Evolutionary conservation across 1,140 invertebrate species (phyloP), one percentile per base, ranked within the genome.

Genomic region (Diorhabda sublineata): DNA sequence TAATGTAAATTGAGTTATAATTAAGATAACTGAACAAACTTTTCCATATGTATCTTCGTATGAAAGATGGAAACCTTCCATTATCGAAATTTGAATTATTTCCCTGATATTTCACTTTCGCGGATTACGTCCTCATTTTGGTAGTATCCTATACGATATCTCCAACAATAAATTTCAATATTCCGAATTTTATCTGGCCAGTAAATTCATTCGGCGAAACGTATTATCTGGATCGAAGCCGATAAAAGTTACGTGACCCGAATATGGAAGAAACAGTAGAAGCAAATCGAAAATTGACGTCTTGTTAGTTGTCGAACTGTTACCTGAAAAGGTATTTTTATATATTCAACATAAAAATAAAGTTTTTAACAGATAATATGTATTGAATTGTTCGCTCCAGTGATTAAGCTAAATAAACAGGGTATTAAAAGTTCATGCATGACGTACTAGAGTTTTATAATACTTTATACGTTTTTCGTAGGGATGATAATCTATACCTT

Each of bases 41-140:
- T 26, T 26, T 26, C 26, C 26, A 26, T 26, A 26, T 26, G 26
- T 26, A 26, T 26, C 26, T 26, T 26, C 26, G 0, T 26, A 26
- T 26, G 26, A 26, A 26, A 26, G 26, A 26, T 26, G 26, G 26
- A 26, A 26, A 52, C 47, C 6, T 8, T 8, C 47, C n/a, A 52
- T 52, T 52, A 52, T 52, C 47, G 47, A 52, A 52, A 52, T 52
- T 52, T 52, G 47, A 52, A 52, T 52, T 52, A 52, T 52, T 3
- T 52, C 47, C 47, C 47, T 52, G n/a, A 52, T n/a, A 52, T 52
- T 52, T 52, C 47, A 52, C 47, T 52, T 52, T 52, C n/a, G 47
- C 47, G 3, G 47, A 52, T 52, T 52, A 52, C 47, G 47, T 52
- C 47, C 47, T 4, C 47, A n/a, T 52, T 52, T n/a, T 6, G n/a